Conservation (phyloP, 2,888 invertebrate species). For the Calliscelio sp. region DNA sequence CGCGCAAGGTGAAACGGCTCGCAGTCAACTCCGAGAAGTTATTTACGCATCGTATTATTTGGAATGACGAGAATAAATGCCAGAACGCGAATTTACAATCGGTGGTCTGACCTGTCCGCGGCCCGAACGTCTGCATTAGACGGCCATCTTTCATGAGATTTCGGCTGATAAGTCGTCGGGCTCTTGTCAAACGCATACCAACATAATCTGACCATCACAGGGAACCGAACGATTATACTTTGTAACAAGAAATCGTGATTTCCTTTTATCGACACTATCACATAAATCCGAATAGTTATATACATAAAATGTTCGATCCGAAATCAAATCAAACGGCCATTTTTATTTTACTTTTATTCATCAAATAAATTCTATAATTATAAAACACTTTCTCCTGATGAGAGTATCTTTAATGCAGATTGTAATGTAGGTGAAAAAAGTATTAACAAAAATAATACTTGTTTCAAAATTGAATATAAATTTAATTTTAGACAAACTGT, state of each 20-base stretch:
- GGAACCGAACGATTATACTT: slow-evolving; percentile 53
- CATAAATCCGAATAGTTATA: not conserved
- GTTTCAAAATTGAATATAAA: too few species aligned
- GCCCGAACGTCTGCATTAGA: slow-evolving; percentile 75
- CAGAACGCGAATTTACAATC: slow-evolving; percentile 81
- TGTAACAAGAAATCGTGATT: slow-evolving; percentile 48
- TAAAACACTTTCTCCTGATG: too few species aligned
- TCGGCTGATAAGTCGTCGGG: slow-evolving; percentile 65
- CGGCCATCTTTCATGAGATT: slow-evolving; percentile 69
- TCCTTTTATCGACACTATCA: slow-evolving; percentile 46
- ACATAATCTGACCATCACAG: slow-evolving; percentile 56
- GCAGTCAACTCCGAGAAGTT: slow-evolving; percentile 77
- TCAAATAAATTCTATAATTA: too few species aligned
- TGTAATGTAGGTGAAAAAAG: too few species aligned
- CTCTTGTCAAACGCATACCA: slow-evolving; percentile 60
- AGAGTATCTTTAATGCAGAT: too few species aligned
- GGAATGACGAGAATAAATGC: slow-evolving; percentile 84
- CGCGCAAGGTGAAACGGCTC: slow-evolving; percentile 72
- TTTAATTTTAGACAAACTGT: too few species aligned
- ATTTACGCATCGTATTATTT: slow-evolving; percentile 84
- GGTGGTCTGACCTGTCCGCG: slow-evolving; percentile 77
- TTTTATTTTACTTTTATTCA: too few species aligned
- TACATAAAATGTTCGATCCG: not conserved
- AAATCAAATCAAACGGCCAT: not conserved
- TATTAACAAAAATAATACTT: too few species aligned